A percentile compares a stretch with the other conserved stretches of the same genome.
phyloP scores from a whole-genome alignment of 2,888 invertebrate genomes.

The Apamea crenata region DNA sequence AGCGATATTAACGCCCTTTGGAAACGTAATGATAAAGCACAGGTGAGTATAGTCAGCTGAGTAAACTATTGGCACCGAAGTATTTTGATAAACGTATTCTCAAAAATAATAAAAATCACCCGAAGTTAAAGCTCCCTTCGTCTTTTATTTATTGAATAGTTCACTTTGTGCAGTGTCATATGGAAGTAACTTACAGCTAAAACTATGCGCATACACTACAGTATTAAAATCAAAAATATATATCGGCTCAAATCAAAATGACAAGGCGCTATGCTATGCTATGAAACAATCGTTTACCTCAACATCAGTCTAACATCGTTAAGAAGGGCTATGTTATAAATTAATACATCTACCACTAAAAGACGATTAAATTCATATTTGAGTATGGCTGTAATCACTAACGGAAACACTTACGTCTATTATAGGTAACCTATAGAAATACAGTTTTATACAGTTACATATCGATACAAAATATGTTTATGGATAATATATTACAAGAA shows the following conservation, averaged over 20 bases:
- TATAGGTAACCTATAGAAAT: conserved; percentile 83
- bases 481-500: conserved; percentile 82
- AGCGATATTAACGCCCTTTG: conserved; percentile 74
- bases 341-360: conserved; percentile 79
- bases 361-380: conserved; percentile 86
- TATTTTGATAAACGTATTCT: conserved; percentile 76
- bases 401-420: conserved; percentile 84
- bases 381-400: conserved; percentile 87
- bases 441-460: conserved; percentile 83
- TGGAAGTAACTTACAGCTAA: conserved; percentile 85
- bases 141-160: conserved; percentile 68
- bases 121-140: conserved; percentile 77
- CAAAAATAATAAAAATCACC: conserved; percentile 80
- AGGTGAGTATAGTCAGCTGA: conserved; percentile 68
- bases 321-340: conserved; percentile 75
- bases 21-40: conserved; percentile 73
- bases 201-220: conserved; percentile 75
- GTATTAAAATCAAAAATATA: conserved; percentile 76
- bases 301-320: conserved; percentile 82
- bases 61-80: conserved; percentile 77
- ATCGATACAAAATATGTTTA: conserved; percentile 80
- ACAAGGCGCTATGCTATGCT: conserved; percentile 68
- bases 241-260: conserved; percentile 70
- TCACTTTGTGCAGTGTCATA: conserved; percentile 85
- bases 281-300: conserved; percentile 58